Conservation (phyloP, 1,140 invertebrate genomes). For the Drosophila virilis region DNA sequence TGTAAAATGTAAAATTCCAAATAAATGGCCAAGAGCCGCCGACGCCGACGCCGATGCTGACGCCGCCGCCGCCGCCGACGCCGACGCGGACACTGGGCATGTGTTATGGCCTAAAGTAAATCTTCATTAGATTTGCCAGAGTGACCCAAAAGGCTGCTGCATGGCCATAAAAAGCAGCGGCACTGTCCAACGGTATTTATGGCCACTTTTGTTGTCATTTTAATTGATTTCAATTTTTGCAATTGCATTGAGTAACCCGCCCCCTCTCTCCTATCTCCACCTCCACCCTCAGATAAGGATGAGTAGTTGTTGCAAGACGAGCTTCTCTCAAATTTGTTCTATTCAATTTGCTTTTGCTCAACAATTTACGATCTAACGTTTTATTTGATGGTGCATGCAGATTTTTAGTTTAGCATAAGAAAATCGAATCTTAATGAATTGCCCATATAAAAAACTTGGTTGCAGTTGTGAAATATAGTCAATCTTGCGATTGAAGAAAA, state of each 20-base stretch:
- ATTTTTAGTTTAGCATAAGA: slow-evolving; percentile 11
- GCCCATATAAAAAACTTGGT: not conserved
- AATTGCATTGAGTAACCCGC: slow-evolving; percentile 44
- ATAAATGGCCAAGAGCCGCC: slow-evolving; percentile 73
- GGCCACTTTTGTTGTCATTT: slow-evolving; percentile 80
- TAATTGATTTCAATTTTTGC: slow-evolving; percentile 81
- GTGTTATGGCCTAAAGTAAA: slow-evolving; percentile 83
- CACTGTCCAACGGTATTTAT: slow-evolving; percentile 70
- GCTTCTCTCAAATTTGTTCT: slow-evolving; percentile 16
- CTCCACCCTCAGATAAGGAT: slow-evolving; percentile 52
- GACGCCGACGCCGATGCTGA: slow-evolving; percentile 57
- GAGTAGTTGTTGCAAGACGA: slow-evolving; percentile 60
- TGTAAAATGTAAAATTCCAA: slow-evolving; percentile 83
- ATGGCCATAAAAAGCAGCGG: slow-evolving; percentile 69
- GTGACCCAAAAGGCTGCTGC: slow-evolving; percentile 59
- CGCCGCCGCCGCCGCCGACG: slow-evolving; percentile 58
- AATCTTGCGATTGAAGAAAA: not conserved
- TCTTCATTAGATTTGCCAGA: slow-evolving; percentile 83
- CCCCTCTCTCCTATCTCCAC: not conserved
- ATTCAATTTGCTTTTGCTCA: slow-evolving; percentile 5
- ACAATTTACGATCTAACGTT: slow-evolving; percentile 23
- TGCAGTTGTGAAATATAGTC: not conserved
- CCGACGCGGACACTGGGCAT: slow-evolving; percentile 57
- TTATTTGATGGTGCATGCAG: slow-evolving; percentile 21
- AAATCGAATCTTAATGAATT: not conserved